These are phyloP conservation scores for Criorhina ranunculi DNA, from an alignment of 2,888 invertebrate species.

Conservation along the genomic window DNA sequence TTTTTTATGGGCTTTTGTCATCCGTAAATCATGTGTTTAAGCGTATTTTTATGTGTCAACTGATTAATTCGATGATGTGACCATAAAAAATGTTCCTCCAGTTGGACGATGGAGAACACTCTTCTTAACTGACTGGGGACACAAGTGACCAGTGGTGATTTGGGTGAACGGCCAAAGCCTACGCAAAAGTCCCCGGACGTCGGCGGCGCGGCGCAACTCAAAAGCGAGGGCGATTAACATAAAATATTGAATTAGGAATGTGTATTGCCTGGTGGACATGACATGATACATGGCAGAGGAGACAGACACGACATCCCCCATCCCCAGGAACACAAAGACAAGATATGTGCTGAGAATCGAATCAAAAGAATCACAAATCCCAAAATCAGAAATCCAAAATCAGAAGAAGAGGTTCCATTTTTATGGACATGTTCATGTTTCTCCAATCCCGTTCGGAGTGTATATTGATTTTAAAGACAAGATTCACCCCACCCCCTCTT, in stretches of 20 bases:
- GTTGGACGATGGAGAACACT: no score
- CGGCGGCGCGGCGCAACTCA: slow-evolving; percentile 50
- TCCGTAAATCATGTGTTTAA: slow-evolving; percentile 76
- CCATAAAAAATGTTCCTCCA: slow-evolving; percentile 54
- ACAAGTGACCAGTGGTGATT: slow-evolving; percentile 26
- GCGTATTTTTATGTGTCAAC: slow-evolving; percentile 77
- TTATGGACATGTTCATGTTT: slow-evolving; percentile 55
- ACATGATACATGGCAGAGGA: slow-evolving; percentile 72
- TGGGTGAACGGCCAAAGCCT: slow-evolving; percentile 48
- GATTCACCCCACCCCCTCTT: slow-evolving; percentile 9
- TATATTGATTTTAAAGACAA: slow-evolving; percentile 59
- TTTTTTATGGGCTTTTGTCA: slow-evolving; percentile 75
- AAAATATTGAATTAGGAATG: slow-evolving; percentile 76
- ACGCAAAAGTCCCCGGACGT: slow-evolving; percentile 61
- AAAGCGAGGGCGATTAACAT: slow-evolving; percentile 76
- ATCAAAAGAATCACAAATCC: slow-evolving; percentile 21
- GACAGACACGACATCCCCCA: slow-evolving; percentile 50
- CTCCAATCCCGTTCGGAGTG: slow-evolving; percentile 23
- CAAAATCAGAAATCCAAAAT: no score
- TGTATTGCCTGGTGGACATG: slow-evolving; percentile 69
- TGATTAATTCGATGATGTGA: slow-evolving; percentile 77
- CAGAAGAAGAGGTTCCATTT: no score
- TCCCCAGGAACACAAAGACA: slow-evolving; percentile 54
- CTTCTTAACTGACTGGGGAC: no score
- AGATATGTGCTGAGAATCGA: slow-evolving; percentile 41